A percentile compares a stretch with the other conserved stretches of the same genome.
Conservation (phyloP, 2,888 invertebrate genomes). For the Nipponacmea schrenckii region DNA sequence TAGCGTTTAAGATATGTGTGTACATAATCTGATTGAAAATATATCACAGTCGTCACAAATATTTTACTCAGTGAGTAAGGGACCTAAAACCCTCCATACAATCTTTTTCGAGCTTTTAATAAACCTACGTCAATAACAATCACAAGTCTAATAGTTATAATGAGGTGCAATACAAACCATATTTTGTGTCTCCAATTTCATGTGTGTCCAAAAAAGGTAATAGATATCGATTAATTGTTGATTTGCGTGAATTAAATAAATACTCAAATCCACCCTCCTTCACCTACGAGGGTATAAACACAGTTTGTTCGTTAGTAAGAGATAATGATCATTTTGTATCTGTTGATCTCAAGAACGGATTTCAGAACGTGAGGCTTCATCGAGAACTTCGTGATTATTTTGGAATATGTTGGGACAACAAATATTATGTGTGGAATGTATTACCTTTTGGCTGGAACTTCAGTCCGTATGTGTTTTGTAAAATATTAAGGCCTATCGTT, state of each 20-base stretch:
- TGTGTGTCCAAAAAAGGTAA: neutral
- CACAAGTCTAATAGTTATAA: too few relatives aligned
- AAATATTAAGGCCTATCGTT: neutral
- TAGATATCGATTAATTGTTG: neutral
- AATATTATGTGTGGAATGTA: neutral
- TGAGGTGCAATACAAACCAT: neutral
- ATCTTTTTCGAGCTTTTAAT: too few relatives aligned
- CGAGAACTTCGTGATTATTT: neutral
- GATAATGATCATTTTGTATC: neutral
- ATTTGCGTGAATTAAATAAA: neutral
- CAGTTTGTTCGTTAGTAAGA: neutral
- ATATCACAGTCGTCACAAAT: too few relatives aligned
- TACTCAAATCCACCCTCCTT: neutral
- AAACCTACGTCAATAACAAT: too few relatives aligned
- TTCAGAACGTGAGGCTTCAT: neutral
- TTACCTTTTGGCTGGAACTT: neutral
- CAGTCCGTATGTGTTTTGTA: slow-evolving; percentile 2
- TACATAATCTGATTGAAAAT: too few relatives aligned
- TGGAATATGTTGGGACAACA: neutral
- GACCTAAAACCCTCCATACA: too few relatives aligned
- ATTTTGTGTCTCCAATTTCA: neutral
- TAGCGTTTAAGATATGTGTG: too few relatives aligned
- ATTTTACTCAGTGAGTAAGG: too few relatives aligned
- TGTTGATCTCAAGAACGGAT: slow-evolving; percentile 7
- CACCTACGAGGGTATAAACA: neutral